Conservation (phyloP, 2,797 vertebrate species). For the Salmo trutta region DNA sequence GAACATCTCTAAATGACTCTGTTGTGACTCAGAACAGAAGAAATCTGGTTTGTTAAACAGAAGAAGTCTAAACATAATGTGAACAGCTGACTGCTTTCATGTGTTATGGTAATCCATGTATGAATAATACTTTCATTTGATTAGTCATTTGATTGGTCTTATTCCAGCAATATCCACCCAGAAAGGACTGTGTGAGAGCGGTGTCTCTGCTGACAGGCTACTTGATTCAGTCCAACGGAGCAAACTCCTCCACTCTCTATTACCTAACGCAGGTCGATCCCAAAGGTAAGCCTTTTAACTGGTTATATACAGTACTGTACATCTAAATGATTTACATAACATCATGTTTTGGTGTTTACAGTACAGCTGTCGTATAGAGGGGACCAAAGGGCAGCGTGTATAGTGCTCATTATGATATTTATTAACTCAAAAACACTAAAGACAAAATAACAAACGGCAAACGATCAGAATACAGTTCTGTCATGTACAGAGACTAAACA, state of each 20-base stretch:
- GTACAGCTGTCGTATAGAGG: not conserved
- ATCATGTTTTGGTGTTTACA: not conserved
- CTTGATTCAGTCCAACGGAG: constrained; percentile 82
- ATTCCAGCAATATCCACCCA: constrained; percentile 84
- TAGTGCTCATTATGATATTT: too few relatives aligned
- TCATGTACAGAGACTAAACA: too few relatives aligned
- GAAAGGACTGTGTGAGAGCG: constrained; percentile 86
- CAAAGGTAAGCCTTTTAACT: constrained; percentile 70
- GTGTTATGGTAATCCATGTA: not conserved
- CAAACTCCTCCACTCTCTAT: constrained; percentile 78
- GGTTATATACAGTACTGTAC: not conserved
- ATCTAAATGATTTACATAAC: constrained; percentile 3
- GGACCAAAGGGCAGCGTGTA: too few relatives aligned
- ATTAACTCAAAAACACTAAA: too few relatives aligned
- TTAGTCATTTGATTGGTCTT: not conserved
- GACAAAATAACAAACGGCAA: too few relatives aligned
- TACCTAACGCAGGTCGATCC: constrained; percentile 91
- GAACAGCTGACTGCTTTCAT: constrained; percentile 30
- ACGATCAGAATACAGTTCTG: too few relatives aligned
- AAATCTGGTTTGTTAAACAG: constrained; percentile 32
- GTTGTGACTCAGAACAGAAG: constrained; percentile 37
- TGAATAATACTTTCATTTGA: not conserved
- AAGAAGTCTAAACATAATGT: constrained; percentile 33
- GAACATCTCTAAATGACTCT: constrained; percentile 3
- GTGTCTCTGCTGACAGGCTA: constrained; percentile 89